Evolutionary conservation across 2,113 vertebrate species (phyloP), one percentile per base, ranked within the genome.

Genomic region (Excalfactoria chinensis): DNA sequence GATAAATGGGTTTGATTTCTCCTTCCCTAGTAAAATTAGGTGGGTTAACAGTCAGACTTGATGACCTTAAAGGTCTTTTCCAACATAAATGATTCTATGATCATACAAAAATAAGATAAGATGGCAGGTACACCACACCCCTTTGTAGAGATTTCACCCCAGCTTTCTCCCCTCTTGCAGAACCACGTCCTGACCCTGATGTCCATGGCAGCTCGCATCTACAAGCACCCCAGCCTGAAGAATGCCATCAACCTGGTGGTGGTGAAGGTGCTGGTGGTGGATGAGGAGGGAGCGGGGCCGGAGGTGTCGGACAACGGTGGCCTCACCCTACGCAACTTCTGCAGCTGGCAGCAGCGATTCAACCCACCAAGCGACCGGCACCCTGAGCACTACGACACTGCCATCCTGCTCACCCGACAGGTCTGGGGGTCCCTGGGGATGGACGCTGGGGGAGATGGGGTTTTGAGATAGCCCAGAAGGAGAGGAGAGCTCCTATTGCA

Each of bases 321-420:
- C 0, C 97, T 99, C 35, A 98, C 98, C 2, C 97, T 99, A n/a
- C 97, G 99, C 20, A 99, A 98, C 97, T 99, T 99, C 98, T 99
- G 99, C 95, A 98, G 86, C 88, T 99, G 99, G 99, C 99, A 99
- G 93, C 98, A 98, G 70, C 94, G n/a, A 20, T 98, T 99, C 97
- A 99, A 99, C 94, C 98, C 98, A 0, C 92, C 95, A 0, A 99
- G 98, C 3, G 99, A 99, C 92, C 96, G 99, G 46, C 98, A 99
- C 81, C 98, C 98, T 0, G 99, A 99, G 92, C 99, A 99, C 95
- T 99, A 98, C 0, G 99, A 99, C 97, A 99, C 99, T 0, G 99
- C 99, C 59, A 96, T 99, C 87, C 98, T 99, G 56, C 98, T 99
- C 97, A 99, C 99, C 23, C 98, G 99, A 98, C 98, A 99, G 99